Evolutionary conservation across 30 jellyfish, hydroid and myxozoan species (phyloP), one percentile per base, ranked within the genome.

Genomic region (Chrysaora quinquecirrha): DNA sequence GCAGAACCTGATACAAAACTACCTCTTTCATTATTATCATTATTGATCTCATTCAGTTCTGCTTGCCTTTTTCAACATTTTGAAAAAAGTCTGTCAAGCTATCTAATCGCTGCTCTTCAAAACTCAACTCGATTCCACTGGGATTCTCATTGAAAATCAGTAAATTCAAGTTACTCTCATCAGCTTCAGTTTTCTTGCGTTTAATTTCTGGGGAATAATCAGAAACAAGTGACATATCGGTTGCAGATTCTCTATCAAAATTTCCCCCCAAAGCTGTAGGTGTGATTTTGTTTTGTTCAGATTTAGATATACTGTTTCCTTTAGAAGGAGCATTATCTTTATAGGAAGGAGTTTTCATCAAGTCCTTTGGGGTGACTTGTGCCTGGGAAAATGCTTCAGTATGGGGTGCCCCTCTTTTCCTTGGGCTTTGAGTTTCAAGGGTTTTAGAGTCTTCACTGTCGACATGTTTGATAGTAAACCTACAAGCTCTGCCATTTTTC

Each of bases 401-500:
- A n/a, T n/a, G n/a, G n/a, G n/a, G n/a, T n/a, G n/a, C n/a, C 23
- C 64, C 76, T 31, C 19, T 52, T 52, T 52, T 12, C 25, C 24
- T 16, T 20, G 24, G 24, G 68, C 27, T 2, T 2, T 2, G 6
- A 52, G 4, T 19, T 9, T 9, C 29, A 52, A 19, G 68, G 19
- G 68, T 52, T 4, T 20, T 50, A 6, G 50, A 75, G 14, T 21
- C 30, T 28, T 12, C 34, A 0, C 18, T 14, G 2, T 32, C 78
- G 21, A 18, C 34, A 6, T 30, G 34, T 18, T 54, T 47, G 31
- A 66, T 33, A 23, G 22, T 64, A 25, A 34, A 65, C 48, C 90
- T 80, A 33, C 90, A 80, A 3, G 49, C 90, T 65, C 66, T 80
- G 29, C 90, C 90, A 34, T 80, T 80, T 19, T 80, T 48, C 68